A percentile compares a stretch with the other conserved stretches of the same genome.
phyloP scores from a whole-genome alignment of 53 echinoderm and acorn worm species.

The Henricia sp. region DNA sequence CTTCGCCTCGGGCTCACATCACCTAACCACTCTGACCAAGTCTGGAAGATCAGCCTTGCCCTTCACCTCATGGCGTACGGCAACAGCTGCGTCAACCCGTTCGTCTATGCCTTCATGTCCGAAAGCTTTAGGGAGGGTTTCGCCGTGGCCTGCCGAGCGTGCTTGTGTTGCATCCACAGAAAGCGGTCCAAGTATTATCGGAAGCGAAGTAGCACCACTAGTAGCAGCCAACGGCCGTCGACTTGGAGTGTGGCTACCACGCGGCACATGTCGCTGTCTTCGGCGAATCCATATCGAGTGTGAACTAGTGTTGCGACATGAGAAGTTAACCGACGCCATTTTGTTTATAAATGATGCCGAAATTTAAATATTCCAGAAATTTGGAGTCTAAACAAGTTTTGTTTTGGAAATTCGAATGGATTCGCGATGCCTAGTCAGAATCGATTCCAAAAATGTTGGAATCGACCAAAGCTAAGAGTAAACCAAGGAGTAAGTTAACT shows the following conservation, averaged over 20 bases:
- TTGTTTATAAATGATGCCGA: too few species aligned
- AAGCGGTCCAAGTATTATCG: too few species aligned
- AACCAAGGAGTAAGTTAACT: too few species aligned
- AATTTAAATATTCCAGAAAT: too few species aligned
- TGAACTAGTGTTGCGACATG: not conserved
- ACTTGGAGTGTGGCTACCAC: not conserved
- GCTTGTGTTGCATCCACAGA: not conserved
- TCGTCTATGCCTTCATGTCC: constrained; percentile 91
- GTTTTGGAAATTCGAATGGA: too few species aligned
- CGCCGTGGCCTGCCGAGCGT: not conserved
- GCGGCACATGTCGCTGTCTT: not conserved
- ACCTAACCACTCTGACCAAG: not conserved
- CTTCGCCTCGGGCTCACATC: constrained; percentile 45
- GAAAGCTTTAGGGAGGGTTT: constrained; percentile 91
- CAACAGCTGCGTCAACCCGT: constrained; percentile 92
- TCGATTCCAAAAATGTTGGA: too few species aligned
- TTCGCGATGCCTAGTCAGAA: too few species aligned
- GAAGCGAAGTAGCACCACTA: not conserved
- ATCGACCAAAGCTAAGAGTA: too few species aligned
- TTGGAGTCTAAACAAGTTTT: too few species aligned
- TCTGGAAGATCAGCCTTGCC: constrained; percentile 52
- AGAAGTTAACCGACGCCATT: not conserved
- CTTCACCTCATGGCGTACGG: constrained; percentile 74
- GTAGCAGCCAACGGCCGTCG: not conserved
- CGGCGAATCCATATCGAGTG: not conserved